These are phyloP conservation scores for Eupithecia vulgata DNA, from an alignment of 2,888 invertebrate genomes.

Conservation along the genomic window DNA sequence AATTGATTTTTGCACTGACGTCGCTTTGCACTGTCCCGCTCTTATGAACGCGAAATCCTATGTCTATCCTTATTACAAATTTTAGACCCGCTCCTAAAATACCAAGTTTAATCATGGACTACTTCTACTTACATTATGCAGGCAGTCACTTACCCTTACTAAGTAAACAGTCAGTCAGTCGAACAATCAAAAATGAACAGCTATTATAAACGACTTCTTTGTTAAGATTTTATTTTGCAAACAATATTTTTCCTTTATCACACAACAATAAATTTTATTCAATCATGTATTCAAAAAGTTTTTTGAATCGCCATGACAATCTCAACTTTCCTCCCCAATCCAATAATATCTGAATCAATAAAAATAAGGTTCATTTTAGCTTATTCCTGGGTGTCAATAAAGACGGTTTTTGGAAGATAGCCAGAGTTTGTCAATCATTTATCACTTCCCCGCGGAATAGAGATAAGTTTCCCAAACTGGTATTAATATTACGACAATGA, in stretches of 20 bases:
- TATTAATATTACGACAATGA: slow-evolving; percentile 35
- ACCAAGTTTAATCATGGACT: too few relatives aligned
- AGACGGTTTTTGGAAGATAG: slow-evolving; percentile 42
- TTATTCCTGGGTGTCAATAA: neutral
- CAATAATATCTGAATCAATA: neutral
- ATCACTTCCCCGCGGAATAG: slow-evolving; percentile 32
- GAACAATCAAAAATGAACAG: neutral
- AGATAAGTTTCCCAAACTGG: slow-evolving; percentile 33
- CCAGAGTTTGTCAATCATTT: slow-evolving; percentile 52
- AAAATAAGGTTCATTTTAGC: slow-evolving; percentile 8
- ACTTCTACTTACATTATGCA: too few relatives aligned
- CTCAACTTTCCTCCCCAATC: neutral
- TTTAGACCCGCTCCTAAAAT: too few relatives aligned
- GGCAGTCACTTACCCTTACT: too few relatives aligned
- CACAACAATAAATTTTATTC: neutral
- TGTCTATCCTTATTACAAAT: too few relatives aligned
- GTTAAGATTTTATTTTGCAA: neutral
- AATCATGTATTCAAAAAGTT: neutral
- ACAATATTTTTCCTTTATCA: neutral
- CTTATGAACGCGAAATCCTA: too few relatives aligned
- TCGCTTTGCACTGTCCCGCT: too few relatives aligned
- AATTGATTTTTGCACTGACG: too few relatives aligned
- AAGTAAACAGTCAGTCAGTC: too few relatives aligned
- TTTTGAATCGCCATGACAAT: neutral
- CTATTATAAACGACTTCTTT: neutral